Base-by-base conservation (phyloP, 1,140 invertebrate species). In the Mamestra configurata region DNA sequence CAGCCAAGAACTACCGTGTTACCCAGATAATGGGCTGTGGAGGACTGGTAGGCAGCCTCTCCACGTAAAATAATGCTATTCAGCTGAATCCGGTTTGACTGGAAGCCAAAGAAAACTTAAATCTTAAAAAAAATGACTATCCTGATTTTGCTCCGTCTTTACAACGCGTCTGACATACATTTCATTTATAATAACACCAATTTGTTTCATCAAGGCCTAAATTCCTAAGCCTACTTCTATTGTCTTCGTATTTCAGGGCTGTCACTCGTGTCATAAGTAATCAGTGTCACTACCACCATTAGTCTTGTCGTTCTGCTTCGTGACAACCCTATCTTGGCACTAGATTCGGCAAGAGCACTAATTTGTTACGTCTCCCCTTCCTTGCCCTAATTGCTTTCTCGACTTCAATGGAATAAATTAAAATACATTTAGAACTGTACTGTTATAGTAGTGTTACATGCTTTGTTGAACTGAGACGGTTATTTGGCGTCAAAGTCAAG, bases 301-400 rank as follows among this genome's bases (percentile, higher is more conserved):
- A 57, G 51, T 75, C 37, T 75, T 40, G 51, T 59, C n/a, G 37
- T 35, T 64, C 35, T 24, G 18, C 13, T 51, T 24, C 18, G 53
- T 20, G 53, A 75, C 37, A 27, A 59, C 71, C 35, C 71, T 73
- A 20, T 59, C 71, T 75, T 27, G 27, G 35, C 53, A 75, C 71
- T 75, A 59, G 51, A 75, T 75, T 35, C 18, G 22, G 35, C 43
- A 27, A 18, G 10, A 20, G 55, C 35, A 27, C 53, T 75, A 75
- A 75, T 75, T 59, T 55, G 35, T 43, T 31, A 75, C 37, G 37
- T 37, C 53, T 57, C n/a, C 43, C 37, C 22, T 43, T 40, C 31
- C n/a, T 27, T 15, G 22, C 13, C 66, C 51, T 75, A 75, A 75
- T 75, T 75, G 71, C 71, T 59, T 73, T 75, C 71, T 10, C 53